phyloP scores from a whole-genome alignment of 2,113 vertebrate genomes.

The Redunca redunca region DNA sequence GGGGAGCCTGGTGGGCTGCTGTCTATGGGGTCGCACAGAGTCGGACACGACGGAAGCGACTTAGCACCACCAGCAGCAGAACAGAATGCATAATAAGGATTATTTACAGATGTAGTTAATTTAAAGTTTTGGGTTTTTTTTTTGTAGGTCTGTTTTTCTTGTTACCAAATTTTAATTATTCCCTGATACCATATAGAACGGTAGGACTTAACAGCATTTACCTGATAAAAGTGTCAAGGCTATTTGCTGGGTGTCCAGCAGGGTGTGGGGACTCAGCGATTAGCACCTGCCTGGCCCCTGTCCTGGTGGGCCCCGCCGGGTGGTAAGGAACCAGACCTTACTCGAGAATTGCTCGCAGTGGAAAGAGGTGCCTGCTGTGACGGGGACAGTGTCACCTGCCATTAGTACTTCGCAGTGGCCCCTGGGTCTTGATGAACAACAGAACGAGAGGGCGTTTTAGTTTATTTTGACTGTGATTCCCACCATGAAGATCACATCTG shows the following conservation, averaged over 20 bases:
- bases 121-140: neutral
- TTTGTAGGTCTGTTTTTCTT: neutral
- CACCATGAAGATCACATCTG: neutral
- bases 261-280: neutral
- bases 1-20: too few relatives aligned
- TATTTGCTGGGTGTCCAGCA: neutral
- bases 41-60: too few relatives aligned
- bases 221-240: neutral
- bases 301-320: fast-evolving
- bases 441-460: neutral
- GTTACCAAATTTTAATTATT: neutral
- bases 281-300: neutral
- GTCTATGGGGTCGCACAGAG: too few relatives aligned
- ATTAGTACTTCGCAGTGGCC: neutral
- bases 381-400: fast-evolving
- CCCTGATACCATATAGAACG: neutral
- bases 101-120: neutral
- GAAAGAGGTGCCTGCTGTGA: fast-evolving
- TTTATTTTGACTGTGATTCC: neutral
- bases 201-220: neutral
- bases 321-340: neutral
- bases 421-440: neutral
- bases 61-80: too few relatives aligned
- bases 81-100: neutral
- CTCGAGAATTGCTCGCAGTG: fast-evolving